A percentile compares a stretch with the other conserved stretches of the same genome.
phyloP scores from a whole-genome alignment of 2,797 vertebrate species.

The Sebastes matsubarae region DNA sequence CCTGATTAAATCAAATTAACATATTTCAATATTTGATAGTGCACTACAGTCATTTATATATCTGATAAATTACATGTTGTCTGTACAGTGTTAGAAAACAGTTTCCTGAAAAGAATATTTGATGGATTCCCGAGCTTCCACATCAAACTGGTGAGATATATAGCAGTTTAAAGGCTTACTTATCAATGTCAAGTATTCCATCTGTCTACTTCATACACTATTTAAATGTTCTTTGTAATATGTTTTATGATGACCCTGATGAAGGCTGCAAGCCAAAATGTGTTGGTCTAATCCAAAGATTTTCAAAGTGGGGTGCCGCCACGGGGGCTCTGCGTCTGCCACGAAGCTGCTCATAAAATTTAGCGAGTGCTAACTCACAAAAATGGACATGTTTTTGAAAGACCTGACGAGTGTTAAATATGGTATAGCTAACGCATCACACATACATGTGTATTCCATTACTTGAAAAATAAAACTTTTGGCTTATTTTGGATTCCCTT shows the following conservation, averaged over 20 bases:
- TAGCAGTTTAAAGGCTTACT: neutral
- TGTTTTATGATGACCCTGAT: neutral
- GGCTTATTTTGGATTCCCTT: constrained; percentile 55
- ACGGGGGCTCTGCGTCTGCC: too few species aligned
- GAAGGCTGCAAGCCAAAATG: neutral
- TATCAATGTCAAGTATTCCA: neutral
- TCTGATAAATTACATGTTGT: neutral
- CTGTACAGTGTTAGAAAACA: neutral
- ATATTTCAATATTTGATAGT: neutral
- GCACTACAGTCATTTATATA: neutral
- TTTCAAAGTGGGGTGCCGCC: too few species aligned
- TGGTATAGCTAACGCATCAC: too few species aligned
- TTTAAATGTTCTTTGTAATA: neutral
- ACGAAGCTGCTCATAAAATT: too few species aligned
- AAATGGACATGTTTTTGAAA: too few species aligned
- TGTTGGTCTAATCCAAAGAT: neutral
- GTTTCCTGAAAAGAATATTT: neutral
- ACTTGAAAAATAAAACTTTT: constrained; percentile 45
- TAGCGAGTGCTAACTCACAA: too few species aligned
- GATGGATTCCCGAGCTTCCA: neutral
- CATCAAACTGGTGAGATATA: neutral
- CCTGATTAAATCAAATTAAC: neutral
- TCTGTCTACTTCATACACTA: neutral
- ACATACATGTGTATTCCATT: constrained; percentile 4
- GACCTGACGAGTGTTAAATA: too few species aligned